These are phyloP conservation scores for Caenorhabditis panamensis DNA, from an alignment of 2,888 invertebrate genomes.

Conservation along the genomic window DNA sequence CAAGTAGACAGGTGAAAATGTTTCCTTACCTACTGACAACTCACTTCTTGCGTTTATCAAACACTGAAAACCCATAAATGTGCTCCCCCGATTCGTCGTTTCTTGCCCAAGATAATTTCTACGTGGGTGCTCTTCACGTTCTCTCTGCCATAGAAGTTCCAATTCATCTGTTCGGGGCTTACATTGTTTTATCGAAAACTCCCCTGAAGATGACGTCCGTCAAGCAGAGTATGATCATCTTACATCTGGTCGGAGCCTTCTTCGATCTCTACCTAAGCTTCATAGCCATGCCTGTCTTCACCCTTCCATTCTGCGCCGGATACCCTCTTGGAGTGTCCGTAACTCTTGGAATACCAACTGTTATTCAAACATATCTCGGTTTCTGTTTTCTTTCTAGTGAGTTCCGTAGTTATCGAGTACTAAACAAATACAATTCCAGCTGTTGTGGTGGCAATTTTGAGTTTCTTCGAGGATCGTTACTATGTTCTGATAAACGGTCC, in stretches of 20 bases:
- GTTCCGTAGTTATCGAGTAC: not conserved
- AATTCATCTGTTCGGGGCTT: slow-evolving; percentile 5
- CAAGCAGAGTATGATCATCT: slow-evolving; percentile 7
- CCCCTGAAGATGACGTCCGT: slow-evolving; percentile 7
- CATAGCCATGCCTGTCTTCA: slow-evolving; percentile 8
- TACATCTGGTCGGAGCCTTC: slow-evolving; percentile 4
- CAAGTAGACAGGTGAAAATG: no score
- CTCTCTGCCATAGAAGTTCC: slow-evolving; percentile 10
- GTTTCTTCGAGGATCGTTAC: slow-evolving; percentile 15
- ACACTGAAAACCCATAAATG: slow-evolving; percentile 1
- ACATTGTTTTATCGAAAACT: slow-evolving; percentile 2
- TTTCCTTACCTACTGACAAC: no score
- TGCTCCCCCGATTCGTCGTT: slow-evolving; percentile 7
- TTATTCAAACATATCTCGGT: slow-evolving; percentile 8
- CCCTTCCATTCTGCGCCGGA: slow-evolving; percentile 5
- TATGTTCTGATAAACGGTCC: slow-evolving; percentile 6
- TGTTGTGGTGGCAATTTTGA: not conserved
- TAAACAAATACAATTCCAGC: not conserved
- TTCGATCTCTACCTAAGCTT: slow-evolving; percentile 16
- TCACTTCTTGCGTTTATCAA: no score
- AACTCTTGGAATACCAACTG: slow-evolving; percentile 2
- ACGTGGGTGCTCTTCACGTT: slow-evolving; percentile 5
- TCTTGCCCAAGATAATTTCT: not conserved
- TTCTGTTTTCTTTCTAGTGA: slow-evolving; percentile 4
- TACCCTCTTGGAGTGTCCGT: slow-evolving; percentile 16